Base-by-base conservation (phyloP, 23 tunicate genomes). In the Halocynthia roretzi region DNA sequence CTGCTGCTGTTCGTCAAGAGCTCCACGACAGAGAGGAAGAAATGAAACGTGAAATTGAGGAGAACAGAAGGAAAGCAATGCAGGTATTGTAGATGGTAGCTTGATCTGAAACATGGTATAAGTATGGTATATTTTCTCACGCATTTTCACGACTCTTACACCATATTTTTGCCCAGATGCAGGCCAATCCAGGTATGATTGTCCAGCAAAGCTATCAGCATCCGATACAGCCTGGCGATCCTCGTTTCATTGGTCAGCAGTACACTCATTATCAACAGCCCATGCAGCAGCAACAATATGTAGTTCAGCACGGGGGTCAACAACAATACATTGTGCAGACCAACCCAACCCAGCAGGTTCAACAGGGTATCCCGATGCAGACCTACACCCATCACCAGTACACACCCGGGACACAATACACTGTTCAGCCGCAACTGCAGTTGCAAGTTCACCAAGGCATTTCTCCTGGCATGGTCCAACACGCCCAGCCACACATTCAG, bases 1-100 rank as follows among this genome's bases (percentile, higher is more conserved):
- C 66, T 5, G 31, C 71, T 49, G 52, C 76, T 22, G 90, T 91
- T 6, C 57, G 62, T 21, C 60, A 85, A n/a, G 97, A 91, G 57
- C 53, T 81, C 20, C 31, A 58, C 10, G 55, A 52, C 8, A 74
- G 97, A 51, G 71, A 85, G 58, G 49, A 76, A 9, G 87, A 85
- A 40, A 77, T 84, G 49, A 71, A 53, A 0, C 55, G 66, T 8
- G 78, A 74, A 17, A 52, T 14, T 22, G 78, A 74, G 51, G n/a
- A 54, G 5, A 53, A 53, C 8, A 65, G 70, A 14, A 74, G 78
- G 51, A 74, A 74, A 56, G 63, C 78, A 18, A 53, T 74, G 62
- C 60, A 74, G 62, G 78, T 56, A 10, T 58, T 58, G 15, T 15
- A 58, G n/a, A 58, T 14, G 4, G 15, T 2, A 58, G 17, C 17